Evolutionary conservation across 2,113 vertebrate genomes (phyloP).

Genomic region (Apaloderma vittatum): DNA sequence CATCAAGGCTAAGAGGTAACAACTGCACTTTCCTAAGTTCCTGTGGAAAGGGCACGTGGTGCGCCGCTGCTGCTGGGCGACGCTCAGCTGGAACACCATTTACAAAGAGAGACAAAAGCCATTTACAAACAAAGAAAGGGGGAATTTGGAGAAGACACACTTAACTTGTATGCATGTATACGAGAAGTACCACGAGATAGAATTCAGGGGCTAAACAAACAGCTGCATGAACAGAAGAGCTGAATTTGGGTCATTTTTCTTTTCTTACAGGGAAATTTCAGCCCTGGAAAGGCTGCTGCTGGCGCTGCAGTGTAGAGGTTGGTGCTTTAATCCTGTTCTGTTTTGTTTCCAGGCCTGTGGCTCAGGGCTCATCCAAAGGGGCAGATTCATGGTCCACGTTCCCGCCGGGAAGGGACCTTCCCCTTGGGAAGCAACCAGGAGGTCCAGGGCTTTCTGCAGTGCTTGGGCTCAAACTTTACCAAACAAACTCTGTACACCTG

Average conservation of each 20-base stretch:
- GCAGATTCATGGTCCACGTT: fast-evolving
- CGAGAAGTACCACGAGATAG: fast-evolving
- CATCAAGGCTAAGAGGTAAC: neutral
- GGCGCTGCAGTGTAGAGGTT: neutral
- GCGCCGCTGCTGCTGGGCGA: too few species aligned
- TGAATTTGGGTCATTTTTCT: neutral
- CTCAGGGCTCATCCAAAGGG: fast-evolving
- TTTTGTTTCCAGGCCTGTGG: neutral
- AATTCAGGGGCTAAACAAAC: neutral
- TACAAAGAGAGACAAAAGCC: neutral
- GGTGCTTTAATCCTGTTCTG: neutral
- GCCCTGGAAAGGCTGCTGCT: neutral
- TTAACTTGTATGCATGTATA: neutral
- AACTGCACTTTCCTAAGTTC: neutral
- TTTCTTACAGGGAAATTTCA: neutral
- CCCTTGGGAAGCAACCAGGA: neutral
- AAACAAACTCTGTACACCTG: neutral
- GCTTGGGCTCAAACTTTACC: neutral
- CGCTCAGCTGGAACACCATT: neutral
- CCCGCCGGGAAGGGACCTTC: neutral
- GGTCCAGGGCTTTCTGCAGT: neutral
- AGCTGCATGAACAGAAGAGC: neutral
- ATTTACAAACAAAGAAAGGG: neutral
- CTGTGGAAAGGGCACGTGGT: neutral
- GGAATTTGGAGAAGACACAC: neutral